These are phyloP conservation scores for Gymnosoma rotundatum DNA, from an alignment of 2,888 invertebrate species.

Conservation along the genomic window DNA sequence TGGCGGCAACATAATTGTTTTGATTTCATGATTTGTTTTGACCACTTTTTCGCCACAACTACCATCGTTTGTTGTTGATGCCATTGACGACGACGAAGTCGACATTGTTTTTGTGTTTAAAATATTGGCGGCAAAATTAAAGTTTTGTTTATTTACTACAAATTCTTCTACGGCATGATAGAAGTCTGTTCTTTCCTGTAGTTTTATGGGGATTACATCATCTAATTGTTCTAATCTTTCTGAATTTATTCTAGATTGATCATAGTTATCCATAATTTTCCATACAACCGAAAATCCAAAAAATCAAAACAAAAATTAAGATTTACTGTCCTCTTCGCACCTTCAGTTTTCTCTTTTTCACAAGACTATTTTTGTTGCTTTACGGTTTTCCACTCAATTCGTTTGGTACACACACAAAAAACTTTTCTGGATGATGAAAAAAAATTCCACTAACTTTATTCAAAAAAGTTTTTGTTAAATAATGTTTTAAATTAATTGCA, in stretches of 20 bases:
- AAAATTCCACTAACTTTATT: conserved; percentile 68
- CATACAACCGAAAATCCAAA: conserved; percentile 50
- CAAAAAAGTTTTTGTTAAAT: conserved; percentile 4
- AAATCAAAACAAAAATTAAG: conserved; percentile 37
- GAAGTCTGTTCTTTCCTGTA: conserved; percentile 61
- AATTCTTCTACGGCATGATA: conserved; percentile 59
- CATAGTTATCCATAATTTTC: conserved; percentile 78
- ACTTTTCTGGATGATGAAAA: conserved; percentile 73
- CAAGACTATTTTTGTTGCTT: conserved; percentile 47
- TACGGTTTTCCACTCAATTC: conserved; percentile 77
- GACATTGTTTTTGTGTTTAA: conserved; percentile 72
- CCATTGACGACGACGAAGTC: conserved; percentile 42
- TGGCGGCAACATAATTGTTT: conserved; percentile 70
- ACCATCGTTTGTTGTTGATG: conserved; percentile 47
- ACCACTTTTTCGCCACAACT: conserved; percentile 55
- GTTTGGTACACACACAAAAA: conserved; percentile 80
- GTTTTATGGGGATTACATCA: conserved; percentile 70
- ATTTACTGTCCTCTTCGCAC: conserved; percentile 35
- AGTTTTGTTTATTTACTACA: conserved; percentile 67
- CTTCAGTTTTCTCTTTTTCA: conserved; percentile 46
- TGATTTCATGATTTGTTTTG: conserved; percentile 69
- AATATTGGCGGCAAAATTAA: conserved; percentile 80
- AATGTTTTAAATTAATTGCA: not conserved
- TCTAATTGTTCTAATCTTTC: conserved; percentile 74
- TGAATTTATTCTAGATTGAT: conserved; percentile 74